A percentile compares a stretch with the other conserved stretches of the same genome.
These are phyloP conservation scores for Nephrotoma guestfalica DNA, from an alignment of 2,888 invertebrate genomes.

Conservation along the genomic window DNA sequence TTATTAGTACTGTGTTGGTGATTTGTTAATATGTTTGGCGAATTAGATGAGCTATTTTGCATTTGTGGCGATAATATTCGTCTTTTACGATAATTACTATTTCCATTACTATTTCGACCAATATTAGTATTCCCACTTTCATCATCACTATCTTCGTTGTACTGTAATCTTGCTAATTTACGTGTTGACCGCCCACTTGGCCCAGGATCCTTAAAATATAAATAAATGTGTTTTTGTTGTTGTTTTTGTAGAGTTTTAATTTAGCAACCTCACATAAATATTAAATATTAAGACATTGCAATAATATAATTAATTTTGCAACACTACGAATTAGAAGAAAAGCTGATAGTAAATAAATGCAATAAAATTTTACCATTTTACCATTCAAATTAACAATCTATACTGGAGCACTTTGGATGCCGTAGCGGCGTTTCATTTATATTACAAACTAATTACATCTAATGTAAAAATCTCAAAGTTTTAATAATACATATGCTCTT, in stretches of 20 bases:
- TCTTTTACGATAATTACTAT: constrained; percentile 7
- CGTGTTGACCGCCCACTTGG: constrained; percentile 16
- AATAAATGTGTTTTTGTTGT: neutral
- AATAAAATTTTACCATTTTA: too few species aligned
- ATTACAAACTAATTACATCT: too few species aligned
- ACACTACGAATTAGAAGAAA: neutral
- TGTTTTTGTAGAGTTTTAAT: neutral
- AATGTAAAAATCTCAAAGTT: too few species aligned
- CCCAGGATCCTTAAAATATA: neutral
- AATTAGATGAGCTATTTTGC: constrained; percentile 8
- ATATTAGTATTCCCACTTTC: constrained; percentile 28
- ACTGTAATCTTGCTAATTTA: constrained; percentile 35
- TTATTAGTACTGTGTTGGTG: neutral
- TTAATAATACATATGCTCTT: too few species aligned
- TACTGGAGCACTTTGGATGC: too few species aligned
- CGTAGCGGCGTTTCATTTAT: too few species aligned
- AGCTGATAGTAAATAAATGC: too few species aligned
- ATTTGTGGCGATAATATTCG: constrained; percentile 9
- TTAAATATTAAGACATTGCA: neutral
- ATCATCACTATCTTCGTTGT: constrained; percentile 47
- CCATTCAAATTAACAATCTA: too few species aligned
- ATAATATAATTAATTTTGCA: neutral
- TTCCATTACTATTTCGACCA: constrained; percentile 28
- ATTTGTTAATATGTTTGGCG: neutral
- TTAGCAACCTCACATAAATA: neutral